Evolutionary conservation across 2,888 invertebrate species (phyloP), one percentile per base, ranked within the genome.

Genomic region (Vandiemenella viatica): DNA sequence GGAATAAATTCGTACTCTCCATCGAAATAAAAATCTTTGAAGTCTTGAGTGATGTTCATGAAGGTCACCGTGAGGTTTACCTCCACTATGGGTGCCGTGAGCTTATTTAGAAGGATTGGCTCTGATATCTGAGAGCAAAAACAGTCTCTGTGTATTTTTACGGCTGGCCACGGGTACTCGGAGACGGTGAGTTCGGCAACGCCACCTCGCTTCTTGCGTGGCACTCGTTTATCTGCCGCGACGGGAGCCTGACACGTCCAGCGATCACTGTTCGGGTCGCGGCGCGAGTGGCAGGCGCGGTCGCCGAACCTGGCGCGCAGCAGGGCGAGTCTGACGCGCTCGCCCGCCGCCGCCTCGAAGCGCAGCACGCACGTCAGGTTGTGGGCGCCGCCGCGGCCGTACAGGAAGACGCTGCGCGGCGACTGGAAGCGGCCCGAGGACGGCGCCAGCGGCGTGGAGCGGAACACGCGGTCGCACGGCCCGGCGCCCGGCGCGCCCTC

Each of bases 41-140:
- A 83, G 67, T 87, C 83, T 65, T 87, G 82, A 6, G 82, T 79
- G 49, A 84, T 80, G 66, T 81, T 80, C 88, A 89, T 85, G 63
- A 79, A 74, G n/a, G 78, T 77, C 6, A 86, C 76, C 16, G 79
- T 75, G 62, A 86, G 85, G 60, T 78, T 79, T 0, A 86, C 74
- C 63, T 83, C 79, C 7, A 86, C 76, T 49, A 78, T 74, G 44
- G 75, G 74, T 1, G 83, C 78, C n/a, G 82, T 79, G 53, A 84
- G 70, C 18, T 81, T 79, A 54, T 78, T 74, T 54, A 83, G 69
- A 50, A 75, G 71, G 41, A 82, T 66, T 16, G 77, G 75, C 50
- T 80, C 78, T 80, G 65, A 82, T 82, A 0, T 84, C 62, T 80
- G 79, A 19, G 79, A 77, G 62, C 84, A 85, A 52, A 85, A 68